These are phyloP conservation scores for Sphinx pinastri DNA, from an alignment of 2,888 invertebrate genomes.

Conservation along the genomic window DNA sequence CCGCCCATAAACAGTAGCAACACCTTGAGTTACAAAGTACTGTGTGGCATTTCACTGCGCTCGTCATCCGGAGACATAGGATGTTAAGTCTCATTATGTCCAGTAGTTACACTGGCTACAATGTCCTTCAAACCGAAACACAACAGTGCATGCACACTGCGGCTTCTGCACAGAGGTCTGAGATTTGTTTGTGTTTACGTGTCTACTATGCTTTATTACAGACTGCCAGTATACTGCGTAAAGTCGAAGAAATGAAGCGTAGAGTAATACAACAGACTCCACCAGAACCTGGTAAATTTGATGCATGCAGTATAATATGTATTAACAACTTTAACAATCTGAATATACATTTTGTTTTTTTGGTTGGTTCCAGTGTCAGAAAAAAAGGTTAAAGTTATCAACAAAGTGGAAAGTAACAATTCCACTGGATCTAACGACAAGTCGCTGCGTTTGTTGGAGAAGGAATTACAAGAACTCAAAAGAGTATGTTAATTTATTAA, in stretches of 20 bases:
- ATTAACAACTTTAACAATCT: neutral
- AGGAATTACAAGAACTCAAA: constrained; percentile 84
- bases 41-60: too few species aligned
- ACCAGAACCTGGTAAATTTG: constrained; percentile 38
- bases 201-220: constrained; percentile 35
- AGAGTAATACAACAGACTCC: constrained; percentile 46
- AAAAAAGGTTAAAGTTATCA: constrained; percentile 53
- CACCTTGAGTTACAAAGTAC: too few species aligned
- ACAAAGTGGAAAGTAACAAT: constrained; percentile 55
- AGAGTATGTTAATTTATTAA: constrained; percentile 58
- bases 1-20: too few species aligned
- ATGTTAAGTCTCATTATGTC: too few species aligned
- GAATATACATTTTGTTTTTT: neutral
- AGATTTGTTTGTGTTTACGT: neutral
- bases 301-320: neutral
- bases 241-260: constrained; percentile 65
- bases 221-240: constrained; percentile 57
- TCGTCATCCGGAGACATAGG: too few species aligned
- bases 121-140: too few species aligned
- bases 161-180: neutral
- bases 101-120: too few species aligned
- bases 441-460: constrained; percentile 79
- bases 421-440: constrained; percentile 68
- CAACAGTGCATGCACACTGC: too few species aligned
- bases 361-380: constrained; percentile 39